These are phyloP conservation scores for Rhodeus uyekii DNA, from an alignment of 2,797 vertebrate species.

Conservation along the genomic window DNA sequence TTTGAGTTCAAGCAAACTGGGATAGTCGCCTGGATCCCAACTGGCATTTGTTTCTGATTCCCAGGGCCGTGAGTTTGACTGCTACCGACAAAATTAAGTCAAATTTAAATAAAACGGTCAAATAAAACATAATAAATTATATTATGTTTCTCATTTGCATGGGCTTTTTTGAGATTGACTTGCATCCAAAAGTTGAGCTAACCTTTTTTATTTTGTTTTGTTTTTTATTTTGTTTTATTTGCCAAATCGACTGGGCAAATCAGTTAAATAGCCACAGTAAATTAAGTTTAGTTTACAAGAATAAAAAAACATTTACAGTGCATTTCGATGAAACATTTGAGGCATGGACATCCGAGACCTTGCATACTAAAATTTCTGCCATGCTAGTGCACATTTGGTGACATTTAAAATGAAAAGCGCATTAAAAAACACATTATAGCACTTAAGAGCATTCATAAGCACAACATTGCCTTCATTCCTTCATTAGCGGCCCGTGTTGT, in stretches of 20 bases:
- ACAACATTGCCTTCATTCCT: not conserved
- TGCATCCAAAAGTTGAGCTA: not conserved
- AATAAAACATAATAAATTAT: not conserved
- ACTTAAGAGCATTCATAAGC: not conserved
- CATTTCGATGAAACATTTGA: not conserved
- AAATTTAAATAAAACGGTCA: not conserved
- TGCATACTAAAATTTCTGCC: not conserved
- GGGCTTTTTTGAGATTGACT: not conserved
- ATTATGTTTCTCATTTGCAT: not conserved
- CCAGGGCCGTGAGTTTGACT: not conserved
- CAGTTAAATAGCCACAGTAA: not conserved
- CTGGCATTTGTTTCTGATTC: slow-evolving; percentile 11
- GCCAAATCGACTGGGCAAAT: not conserved
- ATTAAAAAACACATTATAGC: slow-evolving; percentile 13
- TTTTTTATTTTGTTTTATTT: not conserved
- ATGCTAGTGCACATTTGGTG: not conserved
- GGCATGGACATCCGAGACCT: not conserved
- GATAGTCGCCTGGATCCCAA: slow-evolving; percentile 8
- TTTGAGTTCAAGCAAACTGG: slow-evolving; percentile 12
- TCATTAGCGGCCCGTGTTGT: slow-evolving; percentile 20
- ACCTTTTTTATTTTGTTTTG: not conserved
- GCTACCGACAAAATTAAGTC: slow-evolving; percentile 8
- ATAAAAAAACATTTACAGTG: not conserved
- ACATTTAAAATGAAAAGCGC: slow-evolving; percentile 5
- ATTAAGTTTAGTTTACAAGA: not conserved